Percentiles rank a stretch among this genome's conserved stretches.
These are phyloP conservation scores for Corythornis cristatus DNA, from an alignment of 2,113 vertebrate genomes.

Conservation along the genomic window DNA sequence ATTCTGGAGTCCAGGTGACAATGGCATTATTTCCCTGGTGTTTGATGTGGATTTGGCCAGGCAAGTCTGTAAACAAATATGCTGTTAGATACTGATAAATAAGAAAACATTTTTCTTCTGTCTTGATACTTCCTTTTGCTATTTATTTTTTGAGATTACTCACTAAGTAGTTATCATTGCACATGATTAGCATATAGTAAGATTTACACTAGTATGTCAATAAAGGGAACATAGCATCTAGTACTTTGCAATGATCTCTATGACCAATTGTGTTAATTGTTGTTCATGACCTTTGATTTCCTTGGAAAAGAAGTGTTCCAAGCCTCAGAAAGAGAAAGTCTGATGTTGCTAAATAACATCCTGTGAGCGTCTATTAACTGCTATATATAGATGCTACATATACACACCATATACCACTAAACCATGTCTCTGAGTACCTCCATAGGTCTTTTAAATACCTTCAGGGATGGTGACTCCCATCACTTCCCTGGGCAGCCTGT, in stretches of 20 bases:
- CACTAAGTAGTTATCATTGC: not conserved
- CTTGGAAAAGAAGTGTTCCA: not conserved
- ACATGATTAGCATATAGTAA: not conserved
- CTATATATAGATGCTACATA: not conserved
- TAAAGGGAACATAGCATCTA: not conserved
- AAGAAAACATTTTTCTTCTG: not conserved
- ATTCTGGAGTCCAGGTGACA: slow-evolving; percentile 59
- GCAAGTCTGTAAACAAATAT: slow-evolving; percentile 39
- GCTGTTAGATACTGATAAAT: not conserved
- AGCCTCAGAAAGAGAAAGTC: not conserved
- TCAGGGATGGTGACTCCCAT: too few relatives aligned
- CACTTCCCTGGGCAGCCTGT: too few relatives aligned
- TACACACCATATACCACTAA: too few relatives aligned
- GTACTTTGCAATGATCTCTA: not conserved
- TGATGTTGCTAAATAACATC: not conserved
- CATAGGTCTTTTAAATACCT: too few relatives aligned
- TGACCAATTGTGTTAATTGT: not conserved
- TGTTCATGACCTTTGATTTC: not conserved
- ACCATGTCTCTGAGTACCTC: too few relatives aligned
- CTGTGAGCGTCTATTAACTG: not conserved
- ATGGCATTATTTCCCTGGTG: not conserved
- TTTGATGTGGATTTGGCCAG: slow-evolving; percentile 41
- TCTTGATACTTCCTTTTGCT: not conserved
- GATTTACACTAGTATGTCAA: not conserved
- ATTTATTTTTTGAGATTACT: not conserved